These are phyloP conservation scores for Lepidurus couesii DNA, from an alignment of 1,140 invertebrate species.

Conservation along the genomic window DNA sequence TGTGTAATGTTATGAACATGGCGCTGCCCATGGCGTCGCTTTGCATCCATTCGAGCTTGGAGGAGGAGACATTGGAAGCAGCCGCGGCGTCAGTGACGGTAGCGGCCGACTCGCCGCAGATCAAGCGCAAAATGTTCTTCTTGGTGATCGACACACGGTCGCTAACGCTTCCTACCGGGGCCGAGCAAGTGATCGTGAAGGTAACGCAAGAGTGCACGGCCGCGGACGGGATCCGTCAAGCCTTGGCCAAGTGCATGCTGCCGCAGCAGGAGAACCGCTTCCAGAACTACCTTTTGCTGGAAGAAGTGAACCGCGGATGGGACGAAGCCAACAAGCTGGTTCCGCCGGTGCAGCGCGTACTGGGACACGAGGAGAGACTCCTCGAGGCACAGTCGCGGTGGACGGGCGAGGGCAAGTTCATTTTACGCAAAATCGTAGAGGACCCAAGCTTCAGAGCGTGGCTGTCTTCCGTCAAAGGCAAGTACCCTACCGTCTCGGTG, in stretches of 20 bases:
- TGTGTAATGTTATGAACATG: conserved; percentile 75
- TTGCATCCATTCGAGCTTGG: conserved; percentile 72
- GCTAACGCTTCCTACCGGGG: background rate
- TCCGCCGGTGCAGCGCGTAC: conserved; percentile 67
- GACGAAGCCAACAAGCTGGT: conserved; percentile 63
- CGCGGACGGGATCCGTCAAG: conserved; percentile 72
- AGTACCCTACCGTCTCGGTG: conserved; percentile 43
- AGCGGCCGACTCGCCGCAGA: conserved; percentile 39
- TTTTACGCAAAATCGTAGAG: conserved; percentile 79
- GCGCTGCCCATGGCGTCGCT: conserved; percentile 79
- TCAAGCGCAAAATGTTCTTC: conserved; percentile 82
- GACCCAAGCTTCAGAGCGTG: conserved; percentile 88
- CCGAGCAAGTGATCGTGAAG: conserved; percentile 70
- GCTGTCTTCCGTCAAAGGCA: conserved; percentile 63
- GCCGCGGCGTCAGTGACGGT: conserved; percentile 39
- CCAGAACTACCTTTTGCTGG: conserved; percentile 78
- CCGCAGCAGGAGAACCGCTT: conserved; percentile 49
- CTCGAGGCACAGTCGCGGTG: conserved; percentile 76
- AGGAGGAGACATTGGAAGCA: conserved; percentile 55
- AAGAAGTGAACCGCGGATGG: conserved; percentile 76
- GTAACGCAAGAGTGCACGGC: conserved; percentile 83
- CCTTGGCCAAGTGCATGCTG: conserved; percentile 59
- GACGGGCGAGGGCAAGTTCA: conserved; percentile 75
- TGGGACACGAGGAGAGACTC: conserved; percentile 73
- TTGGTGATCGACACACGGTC: conserved; percentile 64